Conservation (phyloP, 2,797 vertebrate species). For the Gadopsis bispinosus region DNA sequence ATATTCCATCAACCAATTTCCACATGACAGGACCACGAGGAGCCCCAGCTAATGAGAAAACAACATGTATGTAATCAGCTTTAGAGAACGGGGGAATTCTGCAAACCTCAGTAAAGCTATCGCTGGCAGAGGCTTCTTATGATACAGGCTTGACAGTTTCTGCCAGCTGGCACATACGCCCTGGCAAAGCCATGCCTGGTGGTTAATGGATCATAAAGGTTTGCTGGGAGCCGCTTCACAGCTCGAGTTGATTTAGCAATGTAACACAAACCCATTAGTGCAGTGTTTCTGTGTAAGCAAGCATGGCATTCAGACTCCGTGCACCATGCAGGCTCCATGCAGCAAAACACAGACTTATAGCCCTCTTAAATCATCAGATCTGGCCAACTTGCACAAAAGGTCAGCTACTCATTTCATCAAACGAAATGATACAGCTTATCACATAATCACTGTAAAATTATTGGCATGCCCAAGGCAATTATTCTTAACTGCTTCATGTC, state of each 20-base stretch:
- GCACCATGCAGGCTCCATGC: conserved; percentile 65
- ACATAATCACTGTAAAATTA: conserved; percentile 70
- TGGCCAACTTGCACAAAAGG: conserved; percentile 50
- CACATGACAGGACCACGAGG: conserved; percentile 67
- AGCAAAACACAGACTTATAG: conserved; percentile 57
- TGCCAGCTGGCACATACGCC: conserved; percentile 75
- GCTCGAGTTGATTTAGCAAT: conserved; percentile 78
- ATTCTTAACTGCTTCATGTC: conserved; percentile 54
- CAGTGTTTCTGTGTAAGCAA: conserved; percentile 68
- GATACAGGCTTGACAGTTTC: conserved; percentile 61
- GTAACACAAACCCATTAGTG: conserved; percentile 82
- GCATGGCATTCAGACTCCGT: conserved; percentile 62
- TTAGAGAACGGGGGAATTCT: conserved; percentile 68
- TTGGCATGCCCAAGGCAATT: conserved; percentile 64
- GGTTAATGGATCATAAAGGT: conserved; percentile 82
- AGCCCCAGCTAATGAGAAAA: conserved; percentile 79
- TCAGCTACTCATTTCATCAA: conserved; percentile 66
- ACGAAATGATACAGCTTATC: conserved; percentile 74
- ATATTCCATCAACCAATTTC: conserved; percentile 70
- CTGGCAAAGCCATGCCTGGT: conserved; percentile 71
- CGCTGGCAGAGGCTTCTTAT: conserved; percentile 62
- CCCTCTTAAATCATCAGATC: conserved; percentile 64
- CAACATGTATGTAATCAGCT: conserved; percentile 80
- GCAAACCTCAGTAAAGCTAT: conserved; percentile 74
- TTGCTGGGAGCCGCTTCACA: conserved; percentile 79